Conservation (phyloP, 2,888 invertebrate species). For the Nemapogon koenigi region DNA sequence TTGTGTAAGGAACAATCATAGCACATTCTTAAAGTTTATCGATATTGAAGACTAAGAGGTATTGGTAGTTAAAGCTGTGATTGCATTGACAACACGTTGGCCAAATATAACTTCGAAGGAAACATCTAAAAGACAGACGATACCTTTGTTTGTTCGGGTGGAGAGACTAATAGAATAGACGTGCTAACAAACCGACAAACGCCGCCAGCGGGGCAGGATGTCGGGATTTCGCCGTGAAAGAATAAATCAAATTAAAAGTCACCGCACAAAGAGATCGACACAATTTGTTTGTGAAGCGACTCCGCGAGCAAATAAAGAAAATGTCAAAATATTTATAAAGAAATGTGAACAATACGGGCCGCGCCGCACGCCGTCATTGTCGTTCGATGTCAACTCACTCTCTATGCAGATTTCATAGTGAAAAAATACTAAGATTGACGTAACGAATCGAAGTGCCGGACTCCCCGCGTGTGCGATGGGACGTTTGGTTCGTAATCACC, state of each 20-base stretch:
- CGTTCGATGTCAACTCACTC: slow-evolving; percentile 52
- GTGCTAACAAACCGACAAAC: slow-evolving; percentile 58
- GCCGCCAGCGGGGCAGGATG: slow-evolving; percentile 41
- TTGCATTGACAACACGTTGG: slow-evolving; percentile 5
- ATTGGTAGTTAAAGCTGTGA: slow-evolving; percentile 2
- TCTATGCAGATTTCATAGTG: slow-evolving; percentile 50
- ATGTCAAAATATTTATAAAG: slow-evolving; percentile 66
- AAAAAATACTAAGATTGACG: slow-evolving; percentile 58
- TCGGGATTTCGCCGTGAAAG: slow-evolving; percentile 49
- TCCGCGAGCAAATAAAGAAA: slow-evolving; percentile 52
- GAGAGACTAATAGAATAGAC: slow-evolving; percentile 49
- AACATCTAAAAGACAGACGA: slow-evolving; percentile 27
- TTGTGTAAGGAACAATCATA: no score
- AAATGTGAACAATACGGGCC: slow-evolving; percentile 46
- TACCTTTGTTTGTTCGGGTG: slow-evolving; percentile 45
- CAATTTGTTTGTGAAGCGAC: slow-evolving; percentile 53
- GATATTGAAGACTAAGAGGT: no score
- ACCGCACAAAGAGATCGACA: slow-evolving; percentile 52
- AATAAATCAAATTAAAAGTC: slow-evolving; percentile 62
- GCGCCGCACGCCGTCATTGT: slow-evolving; percentile 50
- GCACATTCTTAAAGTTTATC: no score
- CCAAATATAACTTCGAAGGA: slow-evolving; percentile 6
- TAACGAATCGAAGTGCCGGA: slow-evolving; percentile 53
- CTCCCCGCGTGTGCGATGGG: slow-evolving; percentile 32
- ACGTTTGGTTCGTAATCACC: slow-evolving; percentile 1